A percentile compares a stretch with the other conserved stretches of the same genome.
Conservation (phyloP, 2,797 vertebrate species). For the Smutsia temminckii region DNA sequence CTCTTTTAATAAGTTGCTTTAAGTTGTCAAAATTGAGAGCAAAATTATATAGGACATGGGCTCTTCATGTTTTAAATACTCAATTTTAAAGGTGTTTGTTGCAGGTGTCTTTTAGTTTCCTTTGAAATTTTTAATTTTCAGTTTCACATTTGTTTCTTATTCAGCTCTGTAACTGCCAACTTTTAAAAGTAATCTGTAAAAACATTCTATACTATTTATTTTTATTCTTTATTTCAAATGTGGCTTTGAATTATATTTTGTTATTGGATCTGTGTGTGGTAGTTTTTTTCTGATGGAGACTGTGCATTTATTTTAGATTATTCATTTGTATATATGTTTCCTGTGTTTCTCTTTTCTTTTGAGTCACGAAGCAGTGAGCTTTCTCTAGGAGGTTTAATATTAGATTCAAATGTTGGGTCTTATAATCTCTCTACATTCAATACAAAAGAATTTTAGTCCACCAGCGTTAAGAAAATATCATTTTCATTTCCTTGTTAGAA, state of each 20-base stretch:
- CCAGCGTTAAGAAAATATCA: not conserved
- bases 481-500: not conserved
- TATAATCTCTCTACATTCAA: not conserved
- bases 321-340: not conserved
- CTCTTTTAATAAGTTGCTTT: not conserved
- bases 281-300: slow-evolving; percentile 27
- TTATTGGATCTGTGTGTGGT: not conserved
- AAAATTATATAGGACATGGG: not conserved
- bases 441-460: not conserved
- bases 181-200: slow-evolving; percentile 21
- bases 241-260: slow-evolving; percentile 50
- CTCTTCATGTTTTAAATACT: not conserved
- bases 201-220: not conserved
- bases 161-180: not conserved
- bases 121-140: slow-evolving; percentile 38
- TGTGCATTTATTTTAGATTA: not conserved
- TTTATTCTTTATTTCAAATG: slow-evolving; percentile 45
- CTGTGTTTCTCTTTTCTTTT: slow-evolving; percentile 12
- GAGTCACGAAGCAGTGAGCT: not conserved
- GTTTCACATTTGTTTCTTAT: slow-evolving; percentile 31
- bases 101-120: not conserved
- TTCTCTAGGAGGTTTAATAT: slow-evolving; percentile 15
- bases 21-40: not conserved
- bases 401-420: slow-evolving; percentile 28
- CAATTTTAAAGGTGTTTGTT: not conserved